Percentiles rank a stretch among this genome's conserved stretches.
phyloP scores from a whole-genome alignment of 2,888 invertebrate species.

The Bugulina stolonifera region DNA sequence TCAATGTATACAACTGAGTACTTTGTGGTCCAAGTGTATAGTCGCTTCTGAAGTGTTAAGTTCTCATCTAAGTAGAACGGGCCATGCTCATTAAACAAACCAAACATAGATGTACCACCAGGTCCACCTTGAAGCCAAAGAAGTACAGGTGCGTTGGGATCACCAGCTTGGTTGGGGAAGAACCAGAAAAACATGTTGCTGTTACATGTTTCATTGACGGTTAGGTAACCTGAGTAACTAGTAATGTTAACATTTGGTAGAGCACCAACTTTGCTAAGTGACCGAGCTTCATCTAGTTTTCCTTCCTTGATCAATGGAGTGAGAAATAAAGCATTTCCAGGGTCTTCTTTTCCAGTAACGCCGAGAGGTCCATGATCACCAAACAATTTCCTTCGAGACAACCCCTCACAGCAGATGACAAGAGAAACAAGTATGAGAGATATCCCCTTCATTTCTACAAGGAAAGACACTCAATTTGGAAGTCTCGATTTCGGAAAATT shows the following conservation, averaged over 20 bases:
- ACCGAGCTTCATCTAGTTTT: conserved; percentile 59
- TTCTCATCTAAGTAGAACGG: conserved; percentile 61
- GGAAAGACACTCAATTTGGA: too few relatives aligned
- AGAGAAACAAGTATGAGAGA: neutral
- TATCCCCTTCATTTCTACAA: neutral
- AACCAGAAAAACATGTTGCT: conserved; percentile 90
- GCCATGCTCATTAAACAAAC: conserved; percentile 67
- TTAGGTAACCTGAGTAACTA: conserved; percentile 74
- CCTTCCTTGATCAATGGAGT: conserved; percentile 70
- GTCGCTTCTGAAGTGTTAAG: conserved; percentile 58
- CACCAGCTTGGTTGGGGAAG: conserved; percentile 65
- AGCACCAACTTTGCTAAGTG: conserved; percentile 40
- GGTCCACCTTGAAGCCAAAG: conserved; percentile 55
- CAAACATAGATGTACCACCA: conserved; percentile 52
- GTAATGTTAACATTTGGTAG: conserved; percentile 55
- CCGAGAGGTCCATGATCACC: conserved; percentile 10
- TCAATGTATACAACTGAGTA: conserved; percentile 82
- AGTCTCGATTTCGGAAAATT: too few relatives aligned
- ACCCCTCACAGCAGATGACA: neutral
- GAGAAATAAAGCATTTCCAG: conserved; percentile 66
- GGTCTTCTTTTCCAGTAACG: conserved; percentile 34
- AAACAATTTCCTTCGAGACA: neutral
- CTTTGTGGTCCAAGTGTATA: conserved; percentile 72
- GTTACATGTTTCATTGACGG: conserved; percentile 69
- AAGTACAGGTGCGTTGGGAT: conserved; percentile 45